phyloP scores from a whole-genome alignment of 2,113 vertebrate species.

The human region DNA sequence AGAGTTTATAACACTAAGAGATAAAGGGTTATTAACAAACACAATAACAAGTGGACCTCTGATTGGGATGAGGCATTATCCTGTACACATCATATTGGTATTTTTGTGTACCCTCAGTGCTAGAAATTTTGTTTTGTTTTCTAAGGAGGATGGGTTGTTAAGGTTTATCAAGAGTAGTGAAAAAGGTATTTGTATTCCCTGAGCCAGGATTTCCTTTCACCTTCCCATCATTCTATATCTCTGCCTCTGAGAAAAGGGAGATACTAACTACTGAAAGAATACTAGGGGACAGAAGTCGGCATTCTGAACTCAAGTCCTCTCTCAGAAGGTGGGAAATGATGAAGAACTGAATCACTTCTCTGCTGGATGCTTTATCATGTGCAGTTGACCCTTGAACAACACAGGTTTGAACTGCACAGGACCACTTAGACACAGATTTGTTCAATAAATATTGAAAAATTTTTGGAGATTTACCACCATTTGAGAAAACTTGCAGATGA shows the following conservation, averaged over 20 bases:
- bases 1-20: slow-evolving; percentile 97
- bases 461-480: not conserved
- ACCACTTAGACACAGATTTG: not conserved
- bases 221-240: not conserved
- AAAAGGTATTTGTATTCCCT: not conserved
- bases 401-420: not conserved
- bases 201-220: not conserved
- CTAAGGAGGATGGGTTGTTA: not conserved
- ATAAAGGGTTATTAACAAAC: slow-evolving; percentile 96
- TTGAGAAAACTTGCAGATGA: not conserved
- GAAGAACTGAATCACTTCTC: not conserved
- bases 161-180: not conserved
- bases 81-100: slow-evolving; percentile 90
- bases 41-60: slow-evolving; percentile 96
- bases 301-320: not conserved
- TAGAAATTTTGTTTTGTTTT: not conserved
- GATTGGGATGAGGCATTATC: slow-evolving; percentile 94
- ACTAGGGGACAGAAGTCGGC: not conserved
- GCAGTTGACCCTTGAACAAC: not conserved
- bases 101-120: slow-evolving; percentile 93
- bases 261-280: not conserved
- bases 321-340: not conserved
- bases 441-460: not conserved
- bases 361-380: not conserved
- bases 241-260: not conserved